phyloP scores from a whole-genome alignment of 2,888 invertebrate genomes.

The Thereva unica region DNA sequence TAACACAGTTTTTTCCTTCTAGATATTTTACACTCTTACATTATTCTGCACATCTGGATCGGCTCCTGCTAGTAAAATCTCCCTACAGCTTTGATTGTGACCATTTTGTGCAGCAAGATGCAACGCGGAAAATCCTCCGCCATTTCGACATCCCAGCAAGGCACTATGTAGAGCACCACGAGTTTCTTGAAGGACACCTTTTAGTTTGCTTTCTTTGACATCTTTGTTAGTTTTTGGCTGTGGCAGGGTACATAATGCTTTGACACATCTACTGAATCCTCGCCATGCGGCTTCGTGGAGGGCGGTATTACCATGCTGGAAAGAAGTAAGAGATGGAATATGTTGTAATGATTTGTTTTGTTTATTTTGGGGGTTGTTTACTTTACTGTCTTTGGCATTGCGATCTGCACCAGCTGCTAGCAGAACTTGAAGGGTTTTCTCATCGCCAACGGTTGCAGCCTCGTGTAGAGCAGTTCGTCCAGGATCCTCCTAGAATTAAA shows the following conservation, averaged over 20 bases:
- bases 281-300: slow-evolving; percentile 95
- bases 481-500: slow-evolving; percentile 47
- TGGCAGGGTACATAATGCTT: slow-evolving; percentile 63
- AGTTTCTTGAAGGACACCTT: slow-evolving; percentile 48
- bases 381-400: slow-evolving; percentile 51
- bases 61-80: slow-evolving; percentile 83
- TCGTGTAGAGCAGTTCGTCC: slow-evolving; percentile 52
- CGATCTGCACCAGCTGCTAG: slow-evolving; percentile 50
- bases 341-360: neutral
- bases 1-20: neutral
- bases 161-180: slow-evolving; percentile 65
- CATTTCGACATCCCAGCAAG: slow-evolving; percentile 69
- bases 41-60: slow-evolving; percentile 90
- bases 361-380: slow-evolving; percentile 16
- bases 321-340: slow-evolving; percentile 38
- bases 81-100: slow-evolving; percentile 91
- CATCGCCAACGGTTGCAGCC: slow-evolving; percentile 52
- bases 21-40: slow-evolving; percentile 58
- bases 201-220: slow-evolving; percentile 48
- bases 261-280: slow-evolving; percentile 85
- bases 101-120: slow-evolving; percentile 96
- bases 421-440: slow-evolving; percentile 49
- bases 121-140: slow-evolving; percentile 89
- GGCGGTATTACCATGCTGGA: slow-evolving; percentile 90
- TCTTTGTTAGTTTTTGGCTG: slow-evolving; percentile 43